Evolutionary conservation across 1,140 invertebrate genomes (phyloP), one percentile per base, ranked within the genome.

Genomic region (Colletes gigas): DNA sequence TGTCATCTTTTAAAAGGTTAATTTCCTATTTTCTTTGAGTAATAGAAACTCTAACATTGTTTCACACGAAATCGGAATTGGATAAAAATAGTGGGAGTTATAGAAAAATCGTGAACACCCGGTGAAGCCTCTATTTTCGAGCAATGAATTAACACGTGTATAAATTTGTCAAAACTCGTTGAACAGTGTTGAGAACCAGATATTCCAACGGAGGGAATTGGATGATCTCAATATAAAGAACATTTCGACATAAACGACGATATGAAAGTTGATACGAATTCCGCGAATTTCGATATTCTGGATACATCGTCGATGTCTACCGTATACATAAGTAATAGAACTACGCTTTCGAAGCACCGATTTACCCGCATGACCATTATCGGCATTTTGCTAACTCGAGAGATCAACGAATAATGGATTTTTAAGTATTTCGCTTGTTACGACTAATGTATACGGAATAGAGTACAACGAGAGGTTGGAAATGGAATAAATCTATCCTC

Each of bases 241-340:
- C 72, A 65, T 54, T 74, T 74, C 59, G 60, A 41, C 30, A 41
- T 59, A 55, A 66, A 66, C 65, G 62, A 66, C 17, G 50, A 44
- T 66, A 75, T 66, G 55, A 75, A 75, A 66, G 50, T 75, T 74
- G 59, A 74, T 74, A 65, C 47, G 60, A 65, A 54, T 74, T 74
- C 60, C 8, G 47, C 12, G 47, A 52, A 60, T 17, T 47, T 9
- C 19, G 57, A 59, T 59, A 21, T 19, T 15, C 10, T 50, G 8
- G 14, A 15, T 30, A 21, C 50, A 21, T 17, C 50, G 15, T 19
- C 72, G 60, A 55, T 55, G 54, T 44, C 73, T 50, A 50, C 8
- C 50, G 73, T 55, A 75, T 75, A 66, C 73, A 75, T 75, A 75
- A 75, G 14, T 50, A 62, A 66, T 66, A 39, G 50, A 55, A 47